Base-by-base conservation (phyloP, 1,140 invertebrate species). In the Adoxophyes honmai region DNA sequence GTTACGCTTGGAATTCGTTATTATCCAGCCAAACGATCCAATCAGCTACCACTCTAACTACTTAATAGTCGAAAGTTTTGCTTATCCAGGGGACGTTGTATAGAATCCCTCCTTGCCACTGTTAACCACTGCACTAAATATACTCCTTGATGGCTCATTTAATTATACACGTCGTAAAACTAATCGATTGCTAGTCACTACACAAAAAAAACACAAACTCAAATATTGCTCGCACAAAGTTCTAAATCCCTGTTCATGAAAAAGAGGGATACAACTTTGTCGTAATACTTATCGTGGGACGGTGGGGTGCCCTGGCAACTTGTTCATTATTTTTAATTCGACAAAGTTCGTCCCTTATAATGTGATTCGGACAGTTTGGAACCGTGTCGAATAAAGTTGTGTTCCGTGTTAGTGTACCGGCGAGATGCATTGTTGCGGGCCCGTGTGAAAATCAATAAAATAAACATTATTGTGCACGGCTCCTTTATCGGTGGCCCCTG, bases 371-470 rank as follows among this genome's bases (percentile, higher is more conserved):
- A 52, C 57, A 65, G 66, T 67, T 76, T 77, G 62, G 79, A 75
- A 78, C 81, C 69, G 48, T 81, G 66, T 82, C 75, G 44, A 60
- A 68, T 64, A 77, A 74, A 66, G 56, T 64, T 37, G 37, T 59
- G 57, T 68, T 60, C 34, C 21, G 36, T 52, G 55, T 60, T 61
- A 67, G 56, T 67, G 57, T 66, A 73, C 66, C 58, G 64, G 62
- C 14, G 60, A 67, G 70, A 76, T 80, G 73, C 70, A 75, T 81
- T 80, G 66, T 73, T 61, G 60, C 60, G 48, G 66, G 64, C 58
- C 72, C 82, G 80, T 88, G 85, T 83, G 85, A 88, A 88, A 88
- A 88, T 88, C 85, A 70, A 86, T 88, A 85, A 75, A 85, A 88
- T 85, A 88, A 86, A 88, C 75, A 85, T 83, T 77, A 83, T 73